phyloP scores from a whole-genome alignment of 2,797 vertebrate genomes.

The Zalophus californianus region DNA sequence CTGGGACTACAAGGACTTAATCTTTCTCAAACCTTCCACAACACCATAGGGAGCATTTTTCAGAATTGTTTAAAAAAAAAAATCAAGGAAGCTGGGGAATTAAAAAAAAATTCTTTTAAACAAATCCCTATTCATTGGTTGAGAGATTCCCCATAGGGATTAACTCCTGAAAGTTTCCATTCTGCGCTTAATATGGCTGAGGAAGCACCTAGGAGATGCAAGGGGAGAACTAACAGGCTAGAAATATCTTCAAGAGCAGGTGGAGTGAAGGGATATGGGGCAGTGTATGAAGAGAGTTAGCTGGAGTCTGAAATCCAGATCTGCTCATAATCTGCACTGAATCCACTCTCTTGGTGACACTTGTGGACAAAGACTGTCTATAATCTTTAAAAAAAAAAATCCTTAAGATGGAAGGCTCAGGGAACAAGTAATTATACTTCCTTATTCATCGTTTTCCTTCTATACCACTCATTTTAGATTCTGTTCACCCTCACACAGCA shows the following conservation, averaged over 20 bases:
- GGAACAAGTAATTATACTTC: neutral
- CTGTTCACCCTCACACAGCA: neutral
- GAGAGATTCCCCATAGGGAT: neutral
- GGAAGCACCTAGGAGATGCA: neutral
- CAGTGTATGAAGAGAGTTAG: neutral
- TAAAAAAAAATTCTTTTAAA: neutral
- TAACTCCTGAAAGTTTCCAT: neutral
- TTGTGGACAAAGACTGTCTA: neutral
- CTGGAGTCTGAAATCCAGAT: neutral
- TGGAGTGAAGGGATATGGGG: neutral
- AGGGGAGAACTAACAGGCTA: fast-evolving
- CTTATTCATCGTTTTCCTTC: neutral
- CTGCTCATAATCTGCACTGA: neutral
- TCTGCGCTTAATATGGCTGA: neutral
- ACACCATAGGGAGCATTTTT: neutral
- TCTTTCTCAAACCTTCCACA: neutral
- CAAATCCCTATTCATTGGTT: neutral
- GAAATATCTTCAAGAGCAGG: neutral
- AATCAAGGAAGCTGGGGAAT: neutral
- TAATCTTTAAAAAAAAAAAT: neutral
- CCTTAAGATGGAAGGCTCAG: neutral
- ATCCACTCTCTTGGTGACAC: neutral
- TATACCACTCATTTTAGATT: neutral
- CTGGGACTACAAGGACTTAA: neutral
- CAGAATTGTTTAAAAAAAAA: neutral